Conservation (phyloP, 2,888 invertebrate species). For the Eilema depressum region DNA sequence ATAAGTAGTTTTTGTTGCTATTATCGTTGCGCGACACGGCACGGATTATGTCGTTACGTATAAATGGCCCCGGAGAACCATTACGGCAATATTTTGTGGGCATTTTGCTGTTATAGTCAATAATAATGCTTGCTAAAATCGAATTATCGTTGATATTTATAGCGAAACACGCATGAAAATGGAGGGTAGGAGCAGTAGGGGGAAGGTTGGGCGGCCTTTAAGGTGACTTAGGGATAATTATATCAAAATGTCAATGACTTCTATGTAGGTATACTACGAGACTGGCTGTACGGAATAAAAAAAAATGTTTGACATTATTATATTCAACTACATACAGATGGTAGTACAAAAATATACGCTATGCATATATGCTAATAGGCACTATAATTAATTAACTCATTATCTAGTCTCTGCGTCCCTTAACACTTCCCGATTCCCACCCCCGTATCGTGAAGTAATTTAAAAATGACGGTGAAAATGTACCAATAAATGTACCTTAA, state of each 20-base stretch:
- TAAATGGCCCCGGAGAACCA: conserved; percentile 45
- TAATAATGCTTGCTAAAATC: conserved; percentile 48
- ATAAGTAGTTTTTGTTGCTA: conserved; percentile 46
- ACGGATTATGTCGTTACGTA: conserved; percentile 51
- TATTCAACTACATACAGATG: neutral
- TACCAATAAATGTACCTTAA: no score
- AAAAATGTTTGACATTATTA: neutral
- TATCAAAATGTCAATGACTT: neutral
- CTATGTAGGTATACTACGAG: neutral
- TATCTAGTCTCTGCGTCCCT: no score
- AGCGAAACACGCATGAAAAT: conserved; percentile 38
- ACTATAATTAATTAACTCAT: no score
- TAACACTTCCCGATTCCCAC: no score
- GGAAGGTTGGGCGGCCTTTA: conserved; percentile 30
- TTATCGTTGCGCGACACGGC: conserved; percentile 49
- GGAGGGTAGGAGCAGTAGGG: conserved; percentile 20
- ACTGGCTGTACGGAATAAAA: neutral
- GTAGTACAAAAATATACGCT: no score
- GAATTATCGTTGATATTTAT: conserved; percentile 51
- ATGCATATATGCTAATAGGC: no score
- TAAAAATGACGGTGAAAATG: no score
- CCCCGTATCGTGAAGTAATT: no score
- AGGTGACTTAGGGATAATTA: conserved; percentile 29
- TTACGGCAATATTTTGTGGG: conserved; percentile 46
- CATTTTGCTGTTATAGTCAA: conserved; percentile 47